Conservation (phyloP, 2,797 vertebrate species). For the Epinephelus malabaricus region DNA sequence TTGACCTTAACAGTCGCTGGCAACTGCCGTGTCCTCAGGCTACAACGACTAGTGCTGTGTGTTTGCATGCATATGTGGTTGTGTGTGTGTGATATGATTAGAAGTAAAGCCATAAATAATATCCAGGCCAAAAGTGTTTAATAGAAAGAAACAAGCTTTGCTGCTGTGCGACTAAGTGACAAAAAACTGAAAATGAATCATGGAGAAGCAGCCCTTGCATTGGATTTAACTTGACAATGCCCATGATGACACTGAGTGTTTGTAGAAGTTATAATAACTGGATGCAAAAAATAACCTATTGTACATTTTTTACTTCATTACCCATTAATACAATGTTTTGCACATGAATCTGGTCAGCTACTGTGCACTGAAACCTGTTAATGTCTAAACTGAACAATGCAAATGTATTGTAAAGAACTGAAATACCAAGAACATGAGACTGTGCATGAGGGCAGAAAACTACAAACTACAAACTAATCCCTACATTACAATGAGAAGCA, state of each 20-base stretch:
- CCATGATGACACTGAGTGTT: not conserved
- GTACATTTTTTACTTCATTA: not conserved
- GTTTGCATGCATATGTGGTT: not conserved
- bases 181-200: constrained; percentile 28
- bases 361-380: not conserved
- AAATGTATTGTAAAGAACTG: not conserved
- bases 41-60: constrained; percentile 15
- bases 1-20: constrained; percentile 57
- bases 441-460: not conserved
- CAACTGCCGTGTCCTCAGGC: constrained; percentile 51
- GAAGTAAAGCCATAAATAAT: constrained; percentile 13
- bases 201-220: not conserved
- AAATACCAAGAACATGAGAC: not conserved
- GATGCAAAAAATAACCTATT: not conserved
- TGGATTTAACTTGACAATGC: not conserved
- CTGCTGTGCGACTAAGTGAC: constrained; percentile 9
- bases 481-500: not conserved
- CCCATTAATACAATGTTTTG: not conserved
- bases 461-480: not conserved
- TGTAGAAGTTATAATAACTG: not conserved
- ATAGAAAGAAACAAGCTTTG: constrained; percentile 26
- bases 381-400: not conserved
- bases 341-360: not conserved
- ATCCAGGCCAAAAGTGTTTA: constrained; percentile 29
- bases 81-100: constrained; percentile 45